These are phyloP conservation scores for Gandaritis pyraliata DNA, from an alignment of 2,888 invertebrate genomes.

Conservation along the genomic window DNA sequence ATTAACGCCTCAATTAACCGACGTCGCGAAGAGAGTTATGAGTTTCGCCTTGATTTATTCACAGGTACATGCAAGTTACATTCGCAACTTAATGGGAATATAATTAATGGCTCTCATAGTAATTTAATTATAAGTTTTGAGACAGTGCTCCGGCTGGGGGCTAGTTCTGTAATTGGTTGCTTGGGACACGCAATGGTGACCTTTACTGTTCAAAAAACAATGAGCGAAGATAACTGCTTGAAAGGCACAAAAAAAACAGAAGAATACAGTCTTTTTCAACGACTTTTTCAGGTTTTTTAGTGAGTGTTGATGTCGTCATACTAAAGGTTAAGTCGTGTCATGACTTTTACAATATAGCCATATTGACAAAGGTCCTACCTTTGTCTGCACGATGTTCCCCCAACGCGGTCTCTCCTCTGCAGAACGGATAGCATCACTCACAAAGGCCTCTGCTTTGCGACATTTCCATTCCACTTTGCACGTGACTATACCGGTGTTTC, in stretches of 20 bases:
- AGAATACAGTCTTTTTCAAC: too few relatives aligned
- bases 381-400: too few relatives aligned
- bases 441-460: too few relatives aligned
- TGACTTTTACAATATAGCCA: too few relatives aligned
- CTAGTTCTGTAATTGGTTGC: constrained; percentile 20
- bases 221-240: neutral
- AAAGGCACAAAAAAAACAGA: neutral
- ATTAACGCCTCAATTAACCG: constrained; percentile 58
- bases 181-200: constrained; percentile 26
- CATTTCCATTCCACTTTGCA: too few relatives aligned
- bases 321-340: too few relatives aligned
- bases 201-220: constrained; percentile 3
- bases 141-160: constrained; percentile 18
- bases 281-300: too few relatives aligned
- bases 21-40: constrained; percentile 45
- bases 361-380: too few relatives aligned
- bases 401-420: too few relatives aligned
- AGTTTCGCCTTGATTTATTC: constrained; percentile 44
- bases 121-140: constrained; percentile 36
- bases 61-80: constrained; percentile 46
- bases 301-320: too few relatives aligned
- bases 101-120: constrained; percentile 37
- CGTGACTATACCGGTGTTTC: too few relatives aligned
- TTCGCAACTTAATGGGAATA: constrained; percentile 41
- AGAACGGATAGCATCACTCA: too few relatives aligned